phyloP scores from a whole-genome alignment of 2,797 vertebrate species.

The Falco naumanni region DNA sequence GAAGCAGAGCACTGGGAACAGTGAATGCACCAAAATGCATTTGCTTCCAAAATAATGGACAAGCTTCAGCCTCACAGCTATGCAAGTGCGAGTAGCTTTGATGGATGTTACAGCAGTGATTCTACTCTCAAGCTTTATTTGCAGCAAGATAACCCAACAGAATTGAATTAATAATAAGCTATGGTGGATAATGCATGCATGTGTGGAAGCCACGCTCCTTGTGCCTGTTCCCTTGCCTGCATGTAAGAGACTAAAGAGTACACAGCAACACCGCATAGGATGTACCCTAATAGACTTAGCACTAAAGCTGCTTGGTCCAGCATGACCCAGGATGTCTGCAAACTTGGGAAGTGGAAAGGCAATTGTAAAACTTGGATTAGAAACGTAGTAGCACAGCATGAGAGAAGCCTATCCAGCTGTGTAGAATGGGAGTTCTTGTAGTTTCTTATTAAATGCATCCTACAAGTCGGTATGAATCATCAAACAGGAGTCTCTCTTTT shows the following conservation, averaged over 20 bases:
- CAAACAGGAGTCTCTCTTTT: slow-evolving; percentile 22
- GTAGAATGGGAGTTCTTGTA: neutral
- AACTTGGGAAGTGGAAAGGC: neutral
- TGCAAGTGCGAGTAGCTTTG: neutral
- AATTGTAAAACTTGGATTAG: neutral
- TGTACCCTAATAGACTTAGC: neutral
- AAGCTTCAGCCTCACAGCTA: neutral
- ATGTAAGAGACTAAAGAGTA: rapidly evolving
- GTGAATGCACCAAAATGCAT: neutral
- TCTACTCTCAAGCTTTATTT: neutral
- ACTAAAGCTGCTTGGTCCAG: neutral
- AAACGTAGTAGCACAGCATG: neutral
- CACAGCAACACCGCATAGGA: rapidly evolving
- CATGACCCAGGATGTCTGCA: neutral
- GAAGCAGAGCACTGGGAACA: neutral
- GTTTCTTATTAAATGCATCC: neutral
- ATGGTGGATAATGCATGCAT: rapidly evolving
- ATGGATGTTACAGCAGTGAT: neutral
- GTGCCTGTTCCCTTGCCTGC: neutral
- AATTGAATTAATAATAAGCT: neutral
- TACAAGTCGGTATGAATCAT: slow-evolving; percentile 23
- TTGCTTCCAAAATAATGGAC: neutral
- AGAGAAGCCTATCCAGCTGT: neutral
- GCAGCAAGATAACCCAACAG: neutral
- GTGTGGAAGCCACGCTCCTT: neutral